Conservation (phyloP, 2,888 invertebrate genomes). For the Craniophora ligustri region DNA sequence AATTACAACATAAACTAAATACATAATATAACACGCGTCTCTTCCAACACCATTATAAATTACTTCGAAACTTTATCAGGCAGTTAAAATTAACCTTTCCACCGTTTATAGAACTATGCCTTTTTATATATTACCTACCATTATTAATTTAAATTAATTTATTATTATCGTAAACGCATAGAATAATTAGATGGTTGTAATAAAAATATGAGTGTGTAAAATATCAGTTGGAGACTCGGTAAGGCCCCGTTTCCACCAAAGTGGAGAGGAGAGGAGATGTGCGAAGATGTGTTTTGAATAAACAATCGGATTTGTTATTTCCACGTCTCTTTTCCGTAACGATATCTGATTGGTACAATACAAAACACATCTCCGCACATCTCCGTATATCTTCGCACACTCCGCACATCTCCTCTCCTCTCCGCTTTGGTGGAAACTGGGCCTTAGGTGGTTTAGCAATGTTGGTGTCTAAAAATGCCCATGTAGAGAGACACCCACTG, state of each 20-base stretch:
- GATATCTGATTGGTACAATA: too few species aligned
- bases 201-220: constrained; percentile 41
- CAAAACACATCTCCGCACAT: too few species aligned
- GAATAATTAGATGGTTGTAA: constrained; percentile 43
- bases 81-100: constrained; percentile 59
- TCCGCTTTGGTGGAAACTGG: too few species aligned
- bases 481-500: constrained; percentile 42
- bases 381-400: too few species aligned
- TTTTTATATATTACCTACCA: constrained; percentile 34
- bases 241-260: too few species aligned
- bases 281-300: too few species aligned
- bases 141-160: constrained; percentile 54
- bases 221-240: constrained; percentile 18
- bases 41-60: constrained; percentile 54
- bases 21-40: constrained; percentile 30
- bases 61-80: constrained; percentile 54
- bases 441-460: constrained; percentile 44
- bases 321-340: too few species aligned
- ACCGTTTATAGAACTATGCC: constrained; percentile 40
- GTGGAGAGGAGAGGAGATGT: too few species aligned
- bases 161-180: constrained; percentile 46
- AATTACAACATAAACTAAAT: constrained; percentile 34
- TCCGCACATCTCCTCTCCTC: too few species aligned
- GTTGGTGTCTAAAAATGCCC: constrained; percentile 34
- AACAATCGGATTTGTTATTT: too few species aligned